phyloP scores from a whole-genome alignment of 35 echinoderm and acorn worm species.

The Acanthaster planci region DNA sequence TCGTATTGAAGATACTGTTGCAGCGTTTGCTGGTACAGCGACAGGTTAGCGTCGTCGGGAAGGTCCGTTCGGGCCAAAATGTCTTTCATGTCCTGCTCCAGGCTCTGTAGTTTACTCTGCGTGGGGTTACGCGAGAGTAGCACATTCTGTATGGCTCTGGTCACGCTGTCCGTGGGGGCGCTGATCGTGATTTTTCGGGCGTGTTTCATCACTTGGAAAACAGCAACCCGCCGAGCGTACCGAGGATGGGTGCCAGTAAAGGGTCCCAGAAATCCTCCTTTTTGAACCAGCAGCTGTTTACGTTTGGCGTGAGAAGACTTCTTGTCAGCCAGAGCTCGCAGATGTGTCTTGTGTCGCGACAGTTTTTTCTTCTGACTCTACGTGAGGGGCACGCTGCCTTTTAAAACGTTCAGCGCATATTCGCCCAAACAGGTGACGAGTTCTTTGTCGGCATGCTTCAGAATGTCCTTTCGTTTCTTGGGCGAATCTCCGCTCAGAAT shows the following conservation, averaged over 20 bases:
- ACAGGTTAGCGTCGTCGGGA: too few species aligned
- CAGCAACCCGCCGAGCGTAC: conserved; percentile 23
- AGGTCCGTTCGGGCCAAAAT: too few species aligned
- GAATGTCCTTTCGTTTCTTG: conserved; percentile 46
- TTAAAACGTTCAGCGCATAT: conserved; percentile 64
- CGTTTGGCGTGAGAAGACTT: conserved; percentile 17
- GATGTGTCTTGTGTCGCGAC: conserved; percentile 59
- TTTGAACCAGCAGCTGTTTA: conserved; percentile 34
- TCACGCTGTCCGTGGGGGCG: not conserved
- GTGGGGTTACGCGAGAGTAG: not conserved
- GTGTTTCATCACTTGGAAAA: conserved; percentile 24
- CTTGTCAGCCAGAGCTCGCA: conserved; percentile 55
- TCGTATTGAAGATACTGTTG: too few species aligned
- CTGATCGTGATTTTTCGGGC: not conserved
- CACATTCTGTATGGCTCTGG: not conserved
- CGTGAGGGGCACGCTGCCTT: conserved; percentile 55
- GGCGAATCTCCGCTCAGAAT: conserved; percentile 48
- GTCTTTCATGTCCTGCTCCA: too few species aligned
- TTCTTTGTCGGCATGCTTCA: conserved; percentile 36
- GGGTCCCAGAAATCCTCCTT: conserved; percentile 43
- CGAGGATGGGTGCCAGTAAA: conserved; percentile 34
- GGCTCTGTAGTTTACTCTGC: not conserved
- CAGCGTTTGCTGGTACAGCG: too few species aligned
- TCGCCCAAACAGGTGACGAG: conserved; percentile 59
- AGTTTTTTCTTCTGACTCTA: conserved; percentile 59